Evolutionary conservation across 2,888 invertebrate genomes (phyloP).

Genomic region (Linhomoeus sp.): DNA sequence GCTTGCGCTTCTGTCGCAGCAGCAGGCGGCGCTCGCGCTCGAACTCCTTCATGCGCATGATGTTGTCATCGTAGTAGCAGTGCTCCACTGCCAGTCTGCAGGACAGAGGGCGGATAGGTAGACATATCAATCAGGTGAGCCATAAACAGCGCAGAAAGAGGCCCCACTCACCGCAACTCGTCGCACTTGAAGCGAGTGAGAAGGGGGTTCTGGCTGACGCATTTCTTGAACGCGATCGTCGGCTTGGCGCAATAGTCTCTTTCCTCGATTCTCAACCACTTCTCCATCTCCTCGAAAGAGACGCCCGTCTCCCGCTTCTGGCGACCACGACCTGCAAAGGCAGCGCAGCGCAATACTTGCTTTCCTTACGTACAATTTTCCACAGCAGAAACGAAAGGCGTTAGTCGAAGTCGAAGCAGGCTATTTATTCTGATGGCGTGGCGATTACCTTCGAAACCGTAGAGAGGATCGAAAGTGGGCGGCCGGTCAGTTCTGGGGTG

Average conservation of each 20-base stretch:
- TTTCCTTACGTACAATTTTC: too few species aligned
- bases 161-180: too few species aligned
- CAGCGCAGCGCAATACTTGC: too few species aligned
- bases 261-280: neutral
- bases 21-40: constrained; percentile 23
- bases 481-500: constrained; percentile 22
- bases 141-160: too few species aligned
- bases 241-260: constrained; percentile 3
- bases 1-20: constrained; percentile 18
- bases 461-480: constrained; percentile 23
- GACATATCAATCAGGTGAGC: too few species aligned
- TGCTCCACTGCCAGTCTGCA: too few species aligned
- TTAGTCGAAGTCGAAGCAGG: too few species aligned
- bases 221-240: neutral
- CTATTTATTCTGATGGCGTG: too few species aligned
- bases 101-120: too few species aligned
- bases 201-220: too few species aligned
- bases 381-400: too few species aligned
- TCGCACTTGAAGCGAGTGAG: too few species aligned
- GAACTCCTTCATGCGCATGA: constrained; percentile 24
- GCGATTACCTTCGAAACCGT: constrained; percentile 16
- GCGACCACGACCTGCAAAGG: constrained; percentile 2
- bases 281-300: constrained; percentile 2
- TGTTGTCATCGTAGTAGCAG: constrained; percentile 23
- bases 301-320: constrained; percentile 1